These are phyloP conservation scores for Trididemnum clinides DNA, from an alignment of 23 tunicate species.

Conservation along the genomic window DNA sequence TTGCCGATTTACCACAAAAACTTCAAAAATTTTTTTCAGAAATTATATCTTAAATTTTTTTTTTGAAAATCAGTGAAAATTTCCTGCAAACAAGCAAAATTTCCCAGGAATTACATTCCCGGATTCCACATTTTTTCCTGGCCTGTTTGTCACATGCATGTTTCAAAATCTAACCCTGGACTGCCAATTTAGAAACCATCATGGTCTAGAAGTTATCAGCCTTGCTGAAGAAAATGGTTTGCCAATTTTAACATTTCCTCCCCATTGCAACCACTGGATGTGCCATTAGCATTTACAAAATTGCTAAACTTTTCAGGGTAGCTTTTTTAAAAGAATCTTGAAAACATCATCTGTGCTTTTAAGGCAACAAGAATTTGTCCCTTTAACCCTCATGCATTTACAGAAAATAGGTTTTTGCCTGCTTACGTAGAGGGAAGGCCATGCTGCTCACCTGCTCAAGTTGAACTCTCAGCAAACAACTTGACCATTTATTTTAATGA, in stretches of 20 bases:
- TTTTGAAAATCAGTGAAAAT: no score
- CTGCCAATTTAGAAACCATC: conserved; percentile 13
- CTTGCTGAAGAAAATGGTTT: conserved; percentile 35
- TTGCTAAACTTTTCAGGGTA: conserved; percentile 27
- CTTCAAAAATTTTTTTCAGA: no score
- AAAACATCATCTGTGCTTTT: conserved; percentile 33
- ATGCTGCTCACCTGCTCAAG: background rate
- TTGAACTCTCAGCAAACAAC: background rate
- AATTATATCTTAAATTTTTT: no score
- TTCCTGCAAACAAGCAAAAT: no score
- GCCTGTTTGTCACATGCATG: conserved; percentile 22
- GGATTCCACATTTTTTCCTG: no score
- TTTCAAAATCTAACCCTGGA: conserved; percentile 22
- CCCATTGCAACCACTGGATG: conserved; percentile 49
- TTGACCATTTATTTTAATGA: background rate
- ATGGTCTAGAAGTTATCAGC: background rate
- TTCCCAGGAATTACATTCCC: no score
- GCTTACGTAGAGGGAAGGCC: background rate
- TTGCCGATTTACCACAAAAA: no score
- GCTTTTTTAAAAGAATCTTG: conserved; percentile 25
- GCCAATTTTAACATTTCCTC: conserved; percentile 46
- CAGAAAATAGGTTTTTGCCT: conserved; percentile 25
- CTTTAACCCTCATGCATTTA: background rate
- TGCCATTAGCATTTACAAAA: conserved; percentile 18
- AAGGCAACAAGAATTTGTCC: conserved; percentile 30